Evolutionary conservation across 2,113 vertebrate species (phyloP).

Genomic region (Cacatua alba): DNA sequence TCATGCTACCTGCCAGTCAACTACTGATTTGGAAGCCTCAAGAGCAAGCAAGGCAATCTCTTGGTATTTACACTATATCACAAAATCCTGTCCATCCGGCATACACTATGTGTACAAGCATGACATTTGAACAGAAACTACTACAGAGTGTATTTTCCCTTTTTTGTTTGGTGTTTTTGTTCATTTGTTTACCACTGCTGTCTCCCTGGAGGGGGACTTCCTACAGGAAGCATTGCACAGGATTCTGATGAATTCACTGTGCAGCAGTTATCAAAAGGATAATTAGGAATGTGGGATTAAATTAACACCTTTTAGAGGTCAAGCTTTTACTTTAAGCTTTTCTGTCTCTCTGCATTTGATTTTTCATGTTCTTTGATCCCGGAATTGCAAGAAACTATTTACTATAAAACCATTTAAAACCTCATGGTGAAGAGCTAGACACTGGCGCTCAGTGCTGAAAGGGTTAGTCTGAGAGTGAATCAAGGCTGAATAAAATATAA

Average conservation of each 20-base stretch:
- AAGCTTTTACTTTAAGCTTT: background rate
- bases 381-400: background rate
- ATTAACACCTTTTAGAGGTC: background rate
- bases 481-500: slow-evolving; percentile 15
- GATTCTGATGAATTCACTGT: background rate
- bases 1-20: background rate
- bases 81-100: background rate
- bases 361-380: background rate
- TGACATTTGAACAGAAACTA: background rate
- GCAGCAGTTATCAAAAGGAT: background rate
- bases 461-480: background rate
- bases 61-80: background rate
- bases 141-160: background rate
- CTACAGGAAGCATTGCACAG: background rate
- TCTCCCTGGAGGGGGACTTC: background rate
- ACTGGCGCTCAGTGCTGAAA: background rate
- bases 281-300: background rate
- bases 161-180: background rate
- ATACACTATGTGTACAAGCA: accelerated
- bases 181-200: background rate
- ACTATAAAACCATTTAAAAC: background rate
- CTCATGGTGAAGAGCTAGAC: background rate
- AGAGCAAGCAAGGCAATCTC: background rate
- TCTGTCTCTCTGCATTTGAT: background rate
- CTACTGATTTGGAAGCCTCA: background rate